phyloP scores from a whole-genome alignment of 64 coral and sea anemone genomes.

The Anthopleura sola region DNA sequence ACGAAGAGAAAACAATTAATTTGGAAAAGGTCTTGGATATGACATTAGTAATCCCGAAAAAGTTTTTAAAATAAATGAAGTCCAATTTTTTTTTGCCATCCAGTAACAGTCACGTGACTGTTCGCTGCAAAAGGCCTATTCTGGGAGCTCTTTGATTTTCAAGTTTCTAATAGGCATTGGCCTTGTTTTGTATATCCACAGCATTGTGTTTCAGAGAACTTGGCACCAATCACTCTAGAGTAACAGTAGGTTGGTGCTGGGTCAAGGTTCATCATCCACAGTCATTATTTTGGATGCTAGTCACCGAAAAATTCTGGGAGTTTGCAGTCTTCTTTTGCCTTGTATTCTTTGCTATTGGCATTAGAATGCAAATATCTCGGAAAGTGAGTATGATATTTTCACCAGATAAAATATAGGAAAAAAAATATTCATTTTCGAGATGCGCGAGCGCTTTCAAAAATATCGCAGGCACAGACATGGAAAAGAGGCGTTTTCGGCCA shows the following conservation, averaged over 20 bases:
- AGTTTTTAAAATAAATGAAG: too few species aligned
- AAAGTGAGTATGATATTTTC: not conserved
- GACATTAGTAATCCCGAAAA: too few species aligned
- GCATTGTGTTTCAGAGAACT: not conserved
- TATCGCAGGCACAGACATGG: too few species aligned
- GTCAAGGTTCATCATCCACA: not conserved
- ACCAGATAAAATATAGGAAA: not conserved
- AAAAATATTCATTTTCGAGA: too few species aligned
- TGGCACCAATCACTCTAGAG: not conserved
- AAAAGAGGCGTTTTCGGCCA: too few species aligned
- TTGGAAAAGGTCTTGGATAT: too few species aligned
- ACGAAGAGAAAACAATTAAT: too few species aligned
- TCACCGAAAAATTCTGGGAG: slow-evolving; percentile 21
- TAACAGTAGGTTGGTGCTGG: slow-evolving; percentile 19
- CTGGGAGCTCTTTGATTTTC: too few species aligned
- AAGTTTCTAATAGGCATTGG: not conserved
- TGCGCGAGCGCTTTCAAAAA: too few species aligned
- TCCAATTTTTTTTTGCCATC: too few species aligned
- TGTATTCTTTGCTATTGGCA: not conserved
- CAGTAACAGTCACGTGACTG: too few species aligned
- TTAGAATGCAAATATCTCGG: not conserved
- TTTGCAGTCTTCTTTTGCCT: not conserved
- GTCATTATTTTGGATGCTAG: slow-evolving; percentile 14
- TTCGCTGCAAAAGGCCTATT: too few species aligned
- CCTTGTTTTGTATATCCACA: not conserved